Evolutionary conservation across 2,113 vertebrate genomes (phyloP).

Genomic region (Craseonycteris thonglongyai): DNA sequence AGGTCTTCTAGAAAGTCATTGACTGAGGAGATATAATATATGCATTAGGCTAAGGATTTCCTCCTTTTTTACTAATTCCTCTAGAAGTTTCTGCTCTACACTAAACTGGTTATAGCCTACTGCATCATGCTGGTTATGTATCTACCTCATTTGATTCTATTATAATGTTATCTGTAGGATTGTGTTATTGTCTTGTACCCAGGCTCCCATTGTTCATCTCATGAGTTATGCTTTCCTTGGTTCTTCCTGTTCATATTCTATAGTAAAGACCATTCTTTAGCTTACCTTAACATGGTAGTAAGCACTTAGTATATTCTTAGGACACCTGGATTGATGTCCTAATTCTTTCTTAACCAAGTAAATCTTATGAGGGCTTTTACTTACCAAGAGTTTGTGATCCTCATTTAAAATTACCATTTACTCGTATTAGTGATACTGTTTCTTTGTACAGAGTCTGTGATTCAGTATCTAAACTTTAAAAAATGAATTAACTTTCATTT

Average conservation of each 20-base stretch:
- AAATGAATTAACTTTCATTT: background rate
- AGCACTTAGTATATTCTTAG: background rate
- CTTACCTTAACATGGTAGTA: background rate
- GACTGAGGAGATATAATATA: background rate
- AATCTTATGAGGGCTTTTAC: background rate
- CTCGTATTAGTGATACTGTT: background rate
- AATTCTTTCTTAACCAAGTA: background rate
- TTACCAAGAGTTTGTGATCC: background rate
- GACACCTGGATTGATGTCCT: background rate
- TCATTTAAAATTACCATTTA: background rate
- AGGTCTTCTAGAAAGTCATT: background rate
- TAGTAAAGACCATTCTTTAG: background rate
- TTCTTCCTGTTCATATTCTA: background rate
- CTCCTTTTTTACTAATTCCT: background rate
- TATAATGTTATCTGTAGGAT: background rate
- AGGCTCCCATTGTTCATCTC: background rate
- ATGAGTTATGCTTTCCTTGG: background rate
- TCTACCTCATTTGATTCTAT: background rate
- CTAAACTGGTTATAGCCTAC: background rate
- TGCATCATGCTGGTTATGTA: background rate
- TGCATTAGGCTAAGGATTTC: background rate
- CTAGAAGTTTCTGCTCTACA: background rate
- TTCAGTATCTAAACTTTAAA: background rate
- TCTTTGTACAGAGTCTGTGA: background rate
- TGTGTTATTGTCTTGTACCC: background rate